These are phyloP conservation scores for Frankliniella intonsa DNA, from an alignment of 2,888 invertebrate species.

Conservation along the genomic window DNA sequence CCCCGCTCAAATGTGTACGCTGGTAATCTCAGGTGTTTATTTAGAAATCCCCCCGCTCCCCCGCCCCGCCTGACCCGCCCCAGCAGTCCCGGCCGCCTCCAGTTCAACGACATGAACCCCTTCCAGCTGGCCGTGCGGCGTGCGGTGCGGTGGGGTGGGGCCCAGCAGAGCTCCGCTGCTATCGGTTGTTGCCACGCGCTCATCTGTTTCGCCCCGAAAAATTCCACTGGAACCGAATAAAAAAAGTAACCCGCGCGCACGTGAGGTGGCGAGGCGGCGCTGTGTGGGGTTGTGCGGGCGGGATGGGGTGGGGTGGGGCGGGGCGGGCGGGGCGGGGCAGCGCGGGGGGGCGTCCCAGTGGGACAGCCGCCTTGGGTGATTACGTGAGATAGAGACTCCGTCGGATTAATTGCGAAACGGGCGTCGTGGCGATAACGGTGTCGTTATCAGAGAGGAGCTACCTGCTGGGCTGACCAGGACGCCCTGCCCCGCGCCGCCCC, in stretches of 20 bases:
- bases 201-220: neutral
- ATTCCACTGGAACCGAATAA: neutral
- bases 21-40: slow-evolving; percentile 12
- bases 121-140: neutral
- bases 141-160: neutral
- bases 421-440: neutral
- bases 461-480: neutral
- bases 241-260: neutral
- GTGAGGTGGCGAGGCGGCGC: neutral
- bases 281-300: neutral
- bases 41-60: neutral
- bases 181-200: neutral
- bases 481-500: neutral
- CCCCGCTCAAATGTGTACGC: neutral
- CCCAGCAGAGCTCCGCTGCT: neutral
- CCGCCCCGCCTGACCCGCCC: neutral
- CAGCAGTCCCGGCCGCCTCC: neutral
- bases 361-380: neutral
- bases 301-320: neutral
- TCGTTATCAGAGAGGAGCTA: neutral
- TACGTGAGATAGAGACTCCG: neutral
- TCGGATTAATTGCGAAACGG: slow-evolving; percentile 19
- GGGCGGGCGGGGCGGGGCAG: neutral
- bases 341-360: neutral
- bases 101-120: neutral